A percentile compares a stretch with the other conserved stretches of the same genome.
These are phyloP conservation scores for Raphicerus campestris DNA, from an alignment of 2,113 vertebrate species.

Conservation along the genomic window DNA sequence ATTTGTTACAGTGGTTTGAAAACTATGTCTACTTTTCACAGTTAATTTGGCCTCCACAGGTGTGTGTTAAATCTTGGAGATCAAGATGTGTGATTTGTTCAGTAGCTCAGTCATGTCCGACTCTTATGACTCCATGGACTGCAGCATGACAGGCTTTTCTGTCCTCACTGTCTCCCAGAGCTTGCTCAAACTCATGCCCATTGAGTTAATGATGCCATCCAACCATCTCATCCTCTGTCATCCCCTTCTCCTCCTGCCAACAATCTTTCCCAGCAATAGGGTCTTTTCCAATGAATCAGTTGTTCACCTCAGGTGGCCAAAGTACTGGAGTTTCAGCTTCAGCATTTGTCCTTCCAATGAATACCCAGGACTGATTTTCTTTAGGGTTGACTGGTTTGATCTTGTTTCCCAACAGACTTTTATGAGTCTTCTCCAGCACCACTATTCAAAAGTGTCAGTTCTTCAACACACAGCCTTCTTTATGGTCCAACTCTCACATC, in stretches of 20 bases:
- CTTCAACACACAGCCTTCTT: not conserved
- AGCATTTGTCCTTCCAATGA: not conserved
- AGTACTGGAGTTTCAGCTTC: not conserved
- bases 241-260: not conserved
- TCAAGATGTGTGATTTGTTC: not conserved
- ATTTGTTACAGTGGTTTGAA: not conserved
- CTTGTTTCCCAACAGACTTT: not conserved
- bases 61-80: not conserved
- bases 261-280: not conserved
- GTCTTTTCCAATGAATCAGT: not conserved
- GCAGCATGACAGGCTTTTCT: not conserved
- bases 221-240: not conserved
- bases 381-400: not conserved
- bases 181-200: not conserved
- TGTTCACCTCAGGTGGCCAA: not conserved
- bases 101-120: not conserved
- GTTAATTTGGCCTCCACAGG: not conserved
- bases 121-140: not conserved
- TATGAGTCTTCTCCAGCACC: not conserved
- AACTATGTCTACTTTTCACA: not conserved
- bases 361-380: not conserved
- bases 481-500: not conserved
- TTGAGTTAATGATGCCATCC: not conserved
- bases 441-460: not conserved
- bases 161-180: not conserved